Evolutionary conservation across 2,113 vertebrate species (phyloP), one percentile per base, ranked within the genome.

Genomic region (Atrichornis clamosus): DNA sequence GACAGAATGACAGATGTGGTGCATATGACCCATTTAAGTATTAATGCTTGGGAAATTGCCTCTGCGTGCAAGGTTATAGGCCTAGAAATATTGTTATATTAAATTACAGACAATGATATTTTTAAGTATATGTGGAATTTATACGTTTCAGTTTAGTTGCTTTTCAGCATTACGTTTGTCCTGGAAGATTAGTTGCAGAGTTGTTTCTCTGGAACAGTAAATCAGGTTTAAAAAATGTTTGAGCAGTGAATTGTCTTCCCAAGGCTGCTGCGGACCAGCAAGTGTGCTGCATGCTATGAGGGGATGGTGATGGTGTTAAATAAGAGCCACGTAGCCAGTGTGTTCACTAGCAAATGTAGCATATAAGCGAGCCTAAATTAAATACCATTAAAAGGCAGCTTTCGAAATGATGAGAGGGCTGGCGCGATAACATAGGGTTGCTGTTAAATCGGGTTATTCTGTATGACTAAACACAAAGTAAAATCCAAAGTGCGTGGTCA

Each of bases 1-100:
- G 98, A 98, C 98, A 98, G 97, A 98, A 98, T 98, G 98, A 98
- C 98, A 98, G 98, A 98, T 99, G 98, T 98, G 98, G 95, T 98
- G 98, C 98, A 98, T 98, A 98, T 98, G 98, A 98, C 98, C 98
- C 98, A 98, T 98, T 98, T 98, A 98, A 98, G 97, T 98, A 98
- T 98, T 98, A 98, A 98, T 98, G 98, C 97, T 97, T 97, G 98
- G 97, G 97, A 98, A 98, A 97, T 98, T 97, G 97, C 97, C 98
- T 98, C 94, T 93, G 98, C 92, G 68, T 97, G 98, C 97, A 94
- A 98, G 98, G 98, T 98, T 98, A 98, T 98, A 97, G 97, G 97
- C 98, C 98, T 93, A 93, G 98, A 97, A 98, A 98, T 97, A 98
- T 98, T 98, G 95, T 97, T 97, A 87, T 96, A 98, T 98, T 98